phyloP scores from a whole-genome alignment of 2,113 vertebrate genomes.

The Hepsetus odoe region DNA sequence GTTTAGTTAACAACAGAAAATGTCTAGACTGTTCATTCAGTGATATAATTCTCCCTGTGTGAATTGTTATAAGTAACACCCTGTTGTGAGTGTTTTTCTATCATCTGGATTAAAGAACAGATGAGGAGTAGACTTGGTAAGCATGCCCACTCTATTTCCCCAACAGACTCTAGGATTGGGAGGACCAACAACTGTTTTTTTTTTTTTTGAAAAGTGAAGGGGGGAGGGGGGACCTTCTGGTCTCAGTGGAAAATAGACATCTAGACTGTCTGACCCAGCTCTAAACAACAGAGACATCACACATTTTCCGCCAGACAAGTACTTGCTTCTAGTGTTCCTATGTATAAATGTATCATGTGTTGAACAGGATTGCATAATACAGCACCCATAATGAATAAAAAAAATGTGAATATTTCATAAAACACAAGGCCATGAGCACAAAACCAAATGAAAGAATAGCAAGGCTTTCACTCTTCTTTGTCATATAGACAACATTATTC shows the following conservation, averaged over 20 bases:
- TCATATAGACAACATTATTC: conserved; percentile 26
- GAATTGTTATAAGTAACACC: too few species aligned
- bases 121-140: too few species aligned
- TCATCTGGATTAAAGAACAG: too few species aligned
- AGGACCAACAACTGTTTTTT: too few species aligned
- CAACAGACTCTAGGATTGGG: too few species aligned
- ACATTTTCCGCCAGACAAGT: not conserved
- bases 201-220: too few species aligned
- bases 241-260: not conserved
- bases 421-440: conserved; percentile 55
- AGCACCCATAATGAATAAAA: not conserved
- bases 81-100: too few species aligned
- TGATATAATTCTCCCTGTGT: too few species aligned
- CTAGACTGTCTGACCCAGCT: not conserved
- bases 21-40: too few species aligned
- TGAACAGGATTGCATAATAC: not conserved
- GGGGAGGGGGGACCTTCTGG: too few species aligned
- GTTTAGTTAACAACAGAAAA: too few species aligned
- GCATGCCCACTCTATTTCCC: too few species aligned
- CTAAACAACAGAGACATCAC: not conserved
- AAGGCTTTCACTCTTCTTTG: conserved; percentile 21
- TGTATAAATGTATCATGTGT: not conserved
- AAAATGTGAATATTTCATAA: conserved; percentile 46
- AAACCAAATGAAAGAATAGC: conserved; percentile 19
- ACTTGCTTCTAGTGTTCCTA: not conserved